A percentile compares a stretch with the other conserved stretches of the same genome.
These are phyloP conservation scores for Lasioglossum oenotherae DNA, from an alignment of 2,888 invertebrate species.

Conservation along the genomic window DNA sequence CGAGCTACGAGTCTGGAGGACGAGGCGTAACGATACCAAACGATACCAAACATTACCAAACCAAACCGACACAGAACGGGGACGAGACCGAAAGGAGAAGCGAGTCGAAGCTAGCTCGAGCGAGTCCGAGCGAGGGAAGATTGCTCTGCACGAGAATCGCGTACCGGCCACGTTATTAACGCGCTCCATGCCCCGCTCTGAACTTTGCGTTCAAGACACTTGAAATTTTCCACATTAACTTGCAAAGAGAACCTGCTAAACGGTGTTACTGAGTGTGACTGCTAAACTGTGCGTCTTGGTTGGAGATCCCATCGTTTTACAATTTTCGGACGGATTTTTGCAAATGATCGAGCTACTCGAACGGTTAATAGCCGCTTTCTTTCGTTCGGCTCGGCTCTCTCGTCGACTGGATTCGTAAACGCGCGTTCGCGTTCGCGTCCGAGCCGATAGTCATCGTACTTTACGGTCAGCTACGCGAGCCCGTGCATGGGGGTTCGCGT, in stretches of 20 bases:
- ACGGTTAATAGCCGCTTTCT: slow-evolving; percentile 76
- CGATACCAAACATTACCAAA: not conserved
- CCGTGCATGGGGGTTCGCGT: slow-evolving; percentile 40
- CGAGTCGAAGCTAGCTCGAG: not conserved
- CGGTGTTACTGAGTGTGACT: not conserved
- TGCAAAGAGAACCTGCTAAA: not conserved
- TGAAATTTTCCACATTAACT: too few species aligned
- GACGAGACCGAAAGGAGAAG: slow-evolving; percentile 57
- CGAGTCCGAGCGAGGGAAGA: slow-evolving; percentile 32
- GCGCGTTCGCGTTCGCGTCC: slow-evolving; percentile 4
- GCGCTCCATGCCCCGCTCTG: too few species aligned
- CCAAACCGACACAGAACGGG: slow-evolving; percentile 28
- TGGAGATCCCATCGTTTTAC: not conserved
- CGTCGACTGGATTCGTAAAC: slow-evolving; percentile 36
- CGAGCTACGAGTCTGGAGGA: slow-evolving; percentile 66
- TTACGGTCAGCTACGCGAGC: slow-evolving; percentile 54
- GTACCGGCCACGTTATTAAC: slow-evolving; percentile 69
- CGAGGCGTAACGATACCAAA: not conserved
- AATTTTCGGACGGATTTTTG: not conserved
- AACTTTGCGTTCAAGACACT: too few species aligned
- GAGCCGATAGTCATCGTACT: slow-evolving; percentile 43
- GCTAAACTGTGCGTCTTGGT: not conserved
- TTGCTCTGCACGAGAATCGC: slow-evolving; percentile 73
- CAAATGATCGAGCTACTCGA: not conserved
- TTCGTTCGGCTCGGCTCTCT: slow-evolving; percentile 66